Percentiles rank a stretch among this genome's conserved stretches.
Conservation (phyloP, 2,113 vertebrate species). For the Megatriorchis doriae region DNA sequence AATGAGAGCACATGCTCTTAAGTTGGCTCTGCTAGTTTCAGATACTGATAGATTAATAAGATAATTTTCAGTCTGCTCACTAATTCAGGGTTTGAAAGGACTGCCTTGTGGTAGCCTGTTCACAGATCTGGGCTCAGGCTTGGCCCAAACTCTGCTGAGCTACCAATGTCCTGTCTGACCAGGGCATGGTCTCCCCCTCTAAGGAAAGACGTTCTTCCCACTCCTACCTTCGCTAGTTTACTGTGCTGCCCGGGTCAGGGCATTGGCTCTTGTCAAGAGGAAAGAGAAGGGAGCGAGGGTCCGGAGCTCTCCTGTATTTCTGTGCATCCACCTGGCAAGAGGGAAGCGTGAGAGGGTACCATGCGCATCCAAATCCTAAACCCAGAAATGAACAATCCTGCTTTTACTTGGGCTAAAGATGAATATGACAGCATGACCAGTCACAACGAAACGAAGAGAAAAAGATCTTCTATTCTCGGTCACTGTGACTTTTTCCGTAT, state of each 20-base stretch:
- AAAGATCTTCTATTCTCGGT: rapidly evolving
- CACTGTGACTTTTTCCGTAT: neutral
- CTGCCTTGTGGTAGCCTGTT: neutral
- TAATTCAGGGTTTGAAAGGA: neutral
- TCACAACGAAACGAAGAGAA: neutral
- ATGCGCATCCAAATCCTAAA: neutral
- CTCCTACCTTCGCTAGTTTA: neutral
- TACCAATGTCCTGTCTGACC: neutral
- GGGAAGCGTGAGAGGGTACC: neutral
- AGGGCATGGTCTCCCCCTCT: neutral
- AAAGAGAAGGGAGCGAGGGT: rapidly evolving
- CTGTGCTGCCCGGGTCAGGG: neutral
- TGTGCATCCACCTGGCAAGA: neutral
- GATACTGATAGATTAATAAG: neutral
- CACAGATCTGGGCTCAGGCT: neutral
- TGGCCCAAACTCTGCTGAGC: neutral
- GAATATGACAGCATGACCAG: neutral
- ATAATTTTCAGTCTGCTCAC: neutral
- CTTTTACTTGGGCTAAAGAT: neutral
- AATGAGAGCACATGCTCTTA: neutral
- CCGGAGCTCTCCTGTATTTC: neutral
- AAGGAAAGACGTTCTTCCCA: neutral
- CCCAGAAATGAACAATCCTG: neutral
- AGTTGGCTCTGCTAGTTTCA: neutral
- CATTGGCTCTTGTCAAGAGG: neutral